These are phyloP conservation scores for Drosophila melanica DNA, from an alignment of 1,140 invertebrate species.

Conservation along the genomic window DNA sequence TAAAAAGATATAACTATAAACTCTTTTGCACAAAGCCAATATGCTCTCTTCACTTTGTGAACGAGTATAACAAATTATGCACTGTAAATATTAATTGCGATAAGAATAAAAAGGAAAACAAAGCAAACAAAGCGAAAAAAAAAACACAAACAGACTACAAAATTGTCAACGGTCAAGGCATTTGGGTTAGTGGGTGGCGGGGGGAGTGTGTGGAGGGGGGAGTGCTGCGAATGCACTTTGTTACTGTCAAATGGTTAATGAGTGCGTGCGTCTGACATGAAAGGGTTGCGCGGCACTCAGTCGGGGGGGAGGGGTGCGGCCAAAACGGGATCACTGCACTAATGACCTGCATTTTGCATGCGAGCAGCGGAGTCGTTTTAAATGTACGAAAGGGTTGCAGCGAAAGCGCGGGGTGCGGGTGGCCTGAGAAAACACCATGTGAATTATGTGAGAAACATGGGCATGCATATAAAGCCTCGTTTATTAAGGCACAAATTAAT, in stretches of 20 bases:
- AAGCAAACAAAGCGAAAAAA: background rate
- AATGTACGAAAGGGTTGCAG: background rate
- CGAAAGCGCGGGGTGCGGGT: background rate
- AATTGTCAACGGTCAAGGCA: conserved; percentile 13
- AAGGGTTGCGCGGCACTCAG: conserved; percentile 22
- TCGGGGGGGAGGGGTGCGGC: background rate
- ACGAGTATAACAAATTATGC: conserved; percentile 23
- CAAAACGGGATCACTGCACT: conserved; percentile 46
- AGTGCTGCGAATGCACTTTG: conserved; percentile 25
- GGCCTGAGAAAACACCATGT: conserved; percentile 24
- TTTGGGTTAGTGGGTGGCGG: background rate
- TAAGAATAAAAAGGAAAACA: conserved; percentile 12
- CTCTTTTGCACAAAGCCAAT: no score
- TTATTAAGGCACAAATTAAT: no score
- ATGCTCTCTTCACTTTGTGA: background rate
- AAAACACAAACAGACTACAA: conserved; percentile 22
- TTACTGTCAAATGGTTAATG: conserved; percentile 56
- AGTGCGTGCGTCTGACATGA: conserved; percentile 47
- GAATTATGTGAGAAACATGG: background rate
- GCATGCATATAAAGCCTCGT: background rate
- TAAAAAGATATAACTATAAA: no score
- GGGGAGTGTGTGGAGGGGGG: background rate
- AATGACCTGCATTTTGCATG: conserved; percentile 75
- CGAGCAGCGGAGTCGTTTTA: conserved; percentile 32
- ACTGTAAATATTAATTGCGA: conserved; percentile 54